Evolutionary conservation across 2,797 vertebrate genomes (phyloP).

Genomic region (Fundulus diaphanus): DNA sequence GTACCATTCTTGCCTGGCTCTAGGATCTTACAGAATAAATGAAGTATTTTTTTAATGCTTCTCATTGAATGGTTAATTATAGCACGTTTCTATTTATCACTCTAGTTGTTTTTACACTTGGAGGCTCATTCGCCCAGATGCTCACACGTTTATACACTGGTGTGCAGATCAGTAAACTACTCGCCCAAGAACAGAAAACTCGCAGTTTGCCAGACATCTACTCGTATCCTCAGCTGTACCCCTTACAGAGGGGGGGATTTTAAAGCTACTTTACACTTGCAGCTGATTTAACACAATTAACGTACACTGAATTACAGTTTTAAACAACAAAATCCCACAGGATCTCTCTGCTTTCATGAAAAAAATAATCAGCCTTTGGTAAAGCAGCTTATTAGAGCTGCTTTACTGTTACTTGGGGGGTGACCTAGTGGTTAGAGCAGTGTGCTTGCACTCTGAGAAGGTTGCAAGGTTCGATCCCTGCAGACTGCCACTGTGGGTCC

Average conservation of each 20-base stretch:
- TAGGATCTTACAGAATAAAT: neutral
- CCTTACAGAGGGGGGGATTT: no score
- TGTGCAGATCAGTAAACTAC: neutral
- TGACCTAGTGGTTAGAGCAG: no score
- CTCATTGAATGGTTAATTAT: neutral
- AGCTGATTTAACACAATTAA: neutral
- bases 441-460: no score
- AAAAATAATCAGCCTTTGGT: neutral
- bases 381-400: neutral
- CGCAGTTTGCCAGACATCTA: neutral
- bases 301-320: neutral
- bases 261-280: neutral
- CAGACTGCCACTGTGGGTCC: no score
- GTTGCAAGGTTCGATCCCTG: no score
- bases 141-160: neutral
- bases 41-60: neutral
- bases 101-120: neutral
- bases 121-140: neutral
- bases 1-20: neutral
- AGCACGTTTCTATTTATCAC: neutral
- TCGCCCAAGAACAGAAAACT: neutral
- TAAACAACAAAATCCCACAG: neutral
- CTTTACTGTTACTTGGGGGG: no score
- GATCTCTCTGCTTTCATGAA: neutral
- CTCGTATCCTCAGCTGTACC: neutral